A percentile compares a stretch with the other conserved stretches of the same genome.
Conservation (phyloP, 64 coral and sea anemone genomes). For the Actinia tenebrosa region DNA sequence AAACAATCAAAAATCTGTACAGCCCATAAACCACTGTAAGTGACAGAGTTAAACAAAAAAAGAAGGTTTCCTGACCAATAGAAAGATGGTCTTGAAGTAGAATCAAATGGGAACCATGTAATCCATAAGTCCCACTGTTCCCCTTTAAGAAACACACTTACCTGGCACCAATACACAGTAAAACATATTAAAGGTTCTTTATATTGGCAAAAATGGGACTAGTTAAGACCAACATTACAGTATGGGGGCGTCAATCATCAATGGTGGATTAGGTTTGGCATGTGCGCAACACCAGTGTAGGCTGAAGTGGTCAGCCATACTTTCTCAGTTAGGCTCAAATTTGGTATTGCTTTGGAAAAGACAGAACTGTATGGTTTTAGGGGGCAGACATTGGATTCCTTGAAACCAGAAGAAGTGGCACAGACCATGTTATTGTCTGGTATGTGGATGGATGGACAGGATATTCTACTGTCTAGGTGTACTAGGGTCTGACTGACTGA, state of each 20-base stretch:
- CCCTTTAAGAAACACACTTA: background rate
- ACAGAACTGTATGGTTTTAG: constrained; percentile 13
- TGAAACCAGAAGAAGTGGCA: background rate
- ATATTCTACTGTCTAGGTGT: background rate
- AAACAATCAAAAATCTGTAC: no score
- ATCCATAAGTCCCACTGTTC: background rate
- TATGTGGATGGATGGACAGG: constrained; percentile 28
- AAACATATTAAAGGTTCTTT: constrained; percentile 10
- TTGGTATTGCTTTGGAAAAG: constrained; percentile 22
- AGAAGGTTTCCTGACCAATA: background rate
- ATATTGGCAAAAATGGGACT: constrained; percentile 5
- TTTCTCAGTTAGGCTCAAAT: constrained; percentile 25
- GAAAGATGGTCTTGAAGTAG: background rate
- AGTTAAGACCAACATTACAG: background rate
- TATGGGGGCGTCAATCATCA: background rate
- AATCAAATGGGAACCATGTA: background rate
- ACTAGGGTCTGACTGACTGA: constrained; percentile 21
- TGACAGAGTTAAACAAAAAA: no score
- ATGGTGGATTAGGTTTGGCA: constrained; percentile 6
- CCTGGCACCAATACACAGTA: background rate
- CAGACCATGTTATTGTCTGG: constrained; percentile 21
- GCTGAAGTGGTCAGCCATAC: constrained; percentile 16
- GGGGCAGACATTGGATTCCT: constrained; percentile 6
- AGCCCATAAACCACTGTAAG: no score
- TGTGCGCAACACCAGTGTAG: background rate